A percentile compares a stretch with the other conserved stretches of the same genome.
phyloP scores from a whole-genome alignment of 2,113 vertebrate genomes.

The Dunckerocampus dactyliophorus region DNA sequence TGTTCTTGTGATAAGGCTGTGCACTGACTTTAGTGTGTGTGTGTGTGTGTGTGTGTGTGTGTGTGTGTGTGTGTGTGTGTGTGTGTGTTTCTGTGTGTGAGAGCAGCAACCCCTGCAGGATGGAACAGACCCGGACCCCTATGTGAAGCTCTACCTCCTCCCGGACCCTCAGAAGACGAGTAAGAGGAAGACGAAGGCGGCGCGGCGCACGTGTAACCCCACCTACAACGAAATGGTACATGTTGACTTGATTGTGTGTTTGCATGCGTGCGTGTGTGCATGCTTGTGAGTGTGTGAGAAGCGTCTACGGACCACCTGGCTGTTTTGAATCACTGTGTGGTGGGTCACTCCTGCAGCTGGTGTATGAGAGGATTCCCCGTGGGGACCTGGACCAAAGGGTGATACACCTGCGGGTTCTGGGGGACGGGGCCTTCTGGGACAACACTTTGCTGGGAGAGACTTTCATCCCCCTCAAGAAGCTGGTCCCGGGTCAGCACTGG shows the following conservation, averaged over 20 bases:
- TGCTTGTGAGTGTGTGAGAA: no score
- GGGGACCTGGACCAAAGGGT: slow-evolving; percentile 91
- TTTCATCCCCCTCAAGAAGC: slow-evolving; percentile 81
- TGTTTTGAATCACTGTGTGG: background rate
- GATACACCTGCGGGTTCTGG: slow-evolving; percentile 89
- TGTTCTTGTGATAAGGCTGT: no score
- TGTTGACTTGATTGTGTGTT: background rate
- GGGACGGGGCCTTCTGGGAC: slow-evolving; percentile 93
- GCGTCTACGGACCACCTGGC: no score
- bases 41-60: background rate
- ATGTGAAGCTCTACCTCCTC: slow-evolving; percentile 94
- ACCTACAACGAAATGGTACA: slow-evolving; percentile 96
- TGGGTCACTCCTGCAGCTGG: slow-evolving; percentile 72
- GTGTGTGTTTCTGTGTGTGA: background rate
- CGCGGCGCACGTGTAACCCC: slow-evolving; percentile 93
- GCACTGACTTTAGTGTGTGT: slow-evolving; percentile 2
- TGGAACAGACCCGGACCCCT: slow-evolving; percentile 91
- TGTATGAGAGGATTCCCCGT: slow-evolving; percentile 87
- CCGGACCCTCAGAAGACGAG: slow-evolving; percentile 94
- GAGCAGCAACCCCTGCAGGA: slow-evolving; percentile 85
- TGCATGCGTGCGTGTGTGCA: no score
- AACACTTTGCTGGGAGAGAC: slow-evolving; percentile 89
- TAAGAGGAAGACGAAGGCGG: slow-evolving; percentile 96
- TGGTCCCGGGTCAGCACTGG: slow-evolving; percentile 85
- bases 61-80: no score